Conservation (phyloP, 2,113 vertebrate genomes). For the Alexandromys fortis region DNA sequence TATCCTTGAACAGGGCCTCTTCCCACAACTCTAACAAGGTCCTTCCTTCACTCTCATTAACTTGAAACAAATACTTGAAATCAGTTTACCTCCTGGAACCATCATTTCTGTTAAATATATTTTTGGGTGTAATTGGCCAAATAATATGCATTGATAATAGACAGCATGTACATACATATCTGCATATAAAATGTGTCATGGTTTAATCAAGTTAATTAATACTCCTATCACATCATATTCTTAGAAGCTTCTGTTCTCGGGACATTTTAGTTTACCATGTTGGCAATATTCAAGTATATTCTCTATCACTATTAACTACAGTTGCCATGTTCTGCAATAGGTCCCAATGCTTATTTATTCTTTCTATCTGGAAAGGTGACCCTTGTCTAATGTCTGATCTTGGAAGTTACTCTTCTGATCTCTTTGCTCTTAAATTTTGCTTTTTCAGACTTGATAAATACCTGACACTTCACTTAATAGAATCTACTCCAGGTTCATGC, state of each 20-base stretch:
- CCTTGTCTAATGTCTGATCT: neutral
- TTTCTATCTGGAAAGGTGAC: no score
- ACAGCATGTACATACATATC: neutral
- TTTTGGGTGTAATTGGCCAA: neutral
- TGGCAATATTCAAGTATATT: neutral
- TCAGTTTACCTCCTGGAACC: neutral
- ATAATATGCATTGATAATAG: no score
- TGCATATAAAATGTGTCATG: neutral
- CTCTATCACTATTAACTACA: neutral
- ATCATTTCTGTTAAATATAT: neutral
- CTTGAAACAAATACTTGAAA: neutral
- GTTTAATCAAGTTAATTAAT: neutral
- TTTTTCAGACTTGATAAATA: neutral
- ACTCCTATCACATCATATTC: neutral
- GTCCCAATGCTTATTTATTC: neutral
- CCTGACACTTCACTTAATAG: neutral
- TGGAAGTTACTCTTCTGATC: neutral
- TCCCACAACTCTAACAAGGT: neutral
- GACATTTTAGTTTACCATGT: neutral
- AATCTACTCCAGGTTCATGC: neutral
- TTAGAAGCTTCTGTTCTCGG: neutral
- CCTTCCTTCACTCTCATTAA: neutral
- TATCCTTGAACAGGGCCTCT: neutral
- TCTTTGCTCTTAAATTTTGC: neutral
- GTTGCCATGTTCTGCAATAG: neutral